phyloP scores from a whole-genome alignment of 2,797 vertebrate genomes.

The Enteromius unitaeniatus region DNA sequence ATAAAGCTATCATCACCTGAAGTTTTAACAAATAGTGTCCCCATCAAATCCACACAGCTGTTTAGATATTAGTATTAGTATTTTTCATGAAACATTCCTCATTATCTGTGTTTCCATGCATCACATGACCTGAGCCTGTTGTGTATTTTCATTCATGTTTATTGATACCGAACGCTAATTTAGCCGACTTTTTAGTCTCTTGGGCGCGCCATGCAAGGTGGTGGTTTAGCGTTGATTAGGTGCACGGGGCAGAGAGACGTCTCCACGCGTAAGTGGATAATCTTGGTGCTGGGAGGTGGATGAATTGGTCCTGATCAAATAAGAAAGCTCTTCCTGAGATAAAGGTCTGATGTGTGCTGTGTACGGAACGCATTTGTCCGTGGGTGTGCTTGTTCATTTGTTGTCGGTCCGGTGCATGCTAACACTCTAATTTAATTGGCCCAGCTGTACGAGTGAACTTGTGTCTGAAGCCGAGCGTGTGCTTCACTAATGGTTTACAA shows the following conservation, averaged over 20 bases:
- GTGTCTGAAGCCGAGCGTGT: slow-evolving; percentile 33
- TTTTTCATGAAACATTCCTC: slow-evolving; percentile 1
- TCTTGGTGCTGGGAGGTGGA: slow-evolving; percentile 52
- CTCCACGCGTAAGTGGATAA: slow-evolving; percentile 57
- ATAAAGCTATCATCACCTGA: slow-evolving; percentile 1
- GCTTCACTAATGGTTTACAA: slow-evolving; percentile 25
- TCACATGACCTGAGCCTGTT: slow-evolving; percentile 2
- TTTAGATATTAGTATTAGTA: background rate
- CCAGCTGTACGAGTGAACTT: slow-evolving; percentile 29
- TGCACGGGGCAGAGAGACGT: slow-evolving; percentile 33
- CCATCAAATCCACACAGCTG: background rate
- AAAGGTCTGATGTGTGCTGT: slow-evolving; percentile 36
- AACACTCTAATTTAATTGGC: slow-evolving; percentile 54
- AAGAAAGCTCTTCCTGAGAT: slow-evolving; percentile 53
- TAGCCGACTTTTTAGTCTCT: slow-evolving; percentile 24
- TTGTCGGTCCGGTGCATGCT: slow-evolving; percentile 45
- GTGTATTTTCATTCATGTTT: slow-evolving; percentile 27
- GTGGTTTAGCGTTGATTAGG: slow-evolving; percentile 44
- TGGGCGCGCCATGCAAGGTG: slow-evolving; percentile 37
- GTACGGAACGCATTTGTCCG: slow-evolving; percentile 40
- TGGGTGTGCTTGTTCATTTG: slow-evolving; percentile 56
- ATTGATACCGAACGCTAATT: slow-evolving; percentile 37
- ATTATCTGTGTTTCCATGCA: background rate
- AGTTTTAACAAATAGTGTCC: background rate
- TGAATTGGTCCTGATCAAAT: slow-evolving; percentile 62